phyloP scores from a whole-genome alignment of 2,113 vertebrate species.

The Falco punctatus region DNA sequence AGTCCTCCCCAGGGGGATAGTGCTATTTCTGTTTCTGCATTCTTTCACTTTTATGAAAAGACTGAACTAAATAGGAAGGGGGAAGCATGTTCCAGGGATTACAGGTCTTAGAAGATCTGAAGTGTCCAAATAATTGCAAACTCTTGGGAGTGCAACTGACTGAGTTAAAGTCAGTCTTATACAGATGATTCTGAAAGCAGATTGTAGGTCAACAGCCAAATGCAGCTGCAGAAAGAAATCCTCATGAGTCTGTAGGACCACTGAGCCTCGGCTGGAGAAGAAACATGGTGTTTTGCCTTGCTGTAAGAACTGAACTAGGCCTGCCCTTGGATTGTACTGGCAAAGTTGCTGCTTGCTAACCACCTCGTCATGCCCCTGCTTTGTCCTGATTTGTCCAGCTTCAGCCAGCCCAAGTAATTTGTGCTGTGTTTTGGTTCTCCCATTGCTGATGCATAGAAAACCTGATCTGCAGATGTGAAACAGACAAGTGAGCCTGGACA shows the following conservation, averaged over 20 bases:
- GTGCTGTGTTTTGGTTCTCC: background rate
- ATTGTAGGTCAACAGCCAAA: background rate
- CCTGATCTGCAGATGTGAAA: background rate
- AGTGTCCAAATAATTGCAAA: background rate
- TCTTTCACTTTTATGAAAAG: background rate
- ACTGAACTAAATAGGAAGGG: background rate
- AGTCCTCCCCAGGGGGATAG: background rate
- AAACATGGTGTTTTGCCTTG: background rate
- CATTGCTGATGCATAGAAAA: background rate
- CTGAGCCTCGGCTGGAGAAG: background rate
- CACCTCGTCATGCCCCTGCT: background rate
- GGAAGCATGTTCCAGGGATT: background rate
- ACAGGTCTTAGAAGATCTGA: background rate
- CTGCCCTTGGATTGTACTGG: rapidly evolving
- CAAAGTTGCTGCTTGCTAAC: background rate
- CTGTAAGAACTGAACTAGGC: background rate
- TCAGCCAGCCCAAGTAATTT: background rate
- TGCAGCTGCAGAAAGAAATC: background rate
- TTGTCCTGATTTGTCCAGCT: background rate
- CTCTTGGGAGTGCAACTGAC: background rate
- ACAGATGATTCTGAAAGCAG: background rate
- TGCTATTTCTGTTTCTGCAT: background rate
- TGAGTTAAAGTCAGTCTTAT: background rate
- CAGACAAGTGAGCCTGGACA: background rate
- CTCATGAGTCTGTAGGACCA: background rate